Conservation (phyloP, 1,140 invertebrate genomes). For the Ctenoplectra terminalis region DNA sequence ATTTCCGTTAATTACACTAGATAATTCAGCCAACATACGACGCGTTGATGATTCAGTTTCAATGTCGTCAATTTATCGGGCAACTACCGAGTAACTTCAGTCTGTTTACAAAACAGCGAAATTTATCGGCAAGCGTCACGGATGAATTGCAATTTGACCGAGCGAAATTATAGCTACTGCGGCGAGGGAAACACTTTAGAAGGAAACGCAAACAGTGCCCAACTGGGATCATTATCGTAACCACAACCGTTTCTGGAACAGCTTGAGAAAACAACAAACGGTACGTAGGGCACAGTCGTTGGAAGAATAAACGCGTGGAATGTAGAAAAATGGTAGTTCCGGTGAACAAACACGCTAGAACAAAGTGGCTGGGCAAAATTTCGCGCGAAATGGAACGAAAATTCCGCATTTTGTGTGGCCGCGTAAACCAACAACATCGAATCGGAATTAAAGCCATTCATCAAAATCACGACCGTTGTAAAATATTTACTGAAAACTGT, state of each 20-base stretch:
- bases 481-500: conserved; percentile 14
- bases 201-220: conserved; percentile 11
- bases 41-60: too few relatives aligned
- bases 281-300: background rate
- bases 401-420: background rate
- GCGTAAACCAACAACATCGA: background rate
- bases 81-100: background rate
- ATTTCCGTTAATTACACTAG: too few relatives aligned
- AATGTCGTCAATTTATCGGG: too few relatives aligned
- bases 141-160: conserved; percentile 20
- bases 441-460: conserved; percentile 27
- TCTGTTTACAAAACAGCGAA: background rate
- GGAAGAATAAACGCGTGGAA: conserved; percentile 2
- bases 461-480: conserved; percentile 13
- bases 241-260: conserved; percentile 40
- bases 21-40: too few relatives aligned
- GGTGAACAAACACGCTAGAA: background rate
- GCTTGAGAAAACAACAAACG: conserved; percentile 27
- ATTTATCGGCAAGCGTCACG: conserved; percentile 10
- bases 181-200: background rate
- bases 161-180: conserved; percentile 16
- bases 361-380: background rate
- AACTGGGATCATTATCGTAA: conserved; percentile 44
- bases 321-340: conserved; percentile 8
- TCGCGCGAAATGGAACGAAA: conserved; percentile 2